Evolutionary conservation across 2,797 vertebrate species (phyloP), one percentile per base, ranked within the genome.

Genomic region (Tokudaia tokunoshimensis): DNA sequence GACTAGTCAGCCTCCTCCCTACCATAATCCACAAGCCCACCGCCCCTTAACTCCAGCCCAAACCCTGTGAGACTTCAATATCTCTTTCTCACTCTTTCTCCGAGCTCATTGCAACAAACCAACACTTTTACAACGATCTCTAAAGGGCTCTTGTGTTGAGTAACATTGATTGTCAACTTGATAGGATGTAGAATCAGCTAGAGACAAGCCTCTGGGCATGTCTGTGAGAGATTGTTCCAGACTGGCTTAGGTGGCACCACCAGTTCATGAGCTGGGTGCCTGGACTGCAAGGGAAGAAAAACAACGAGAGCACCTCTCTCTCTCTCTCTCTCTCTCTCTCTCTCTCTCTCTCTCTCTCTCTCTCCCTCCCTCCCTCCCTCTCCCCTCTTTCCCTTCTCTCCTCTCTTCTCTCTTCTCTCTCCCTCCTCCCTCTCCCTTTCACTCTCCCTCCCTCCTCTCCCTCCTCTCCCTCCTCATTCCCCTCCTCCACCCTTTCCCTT

Each of bases 91-190:
- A 81, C 24, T 91, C 59, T 26, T 85, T 82, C 47, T 75, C 65
- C 26, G 83, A 75, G 41, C 31, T 57, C 63, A 59, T 41, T 67
- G 61, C n/a, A 84, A 65, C 20, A 88, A 84, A 92, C 29, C 84
- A 85, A 88, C 37, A 37, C 61, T 31, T 85, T 86, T 29, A 83
- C 11, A 50, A 3, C 22, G 67, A 89, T 55, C 93, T 90, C 55
- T 44, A 94, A 61, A 50, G 44, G 44, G 19, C 41, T 41, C n/a
- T 22, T 44, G 86, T 61, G 37, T 22, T 61, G 37, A 44, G 20
- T 34, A 76, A 59, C 26, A 44, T 47, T 57, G 67, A 59, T 59
- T 89, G 72, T 75, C 70, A 89, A 75, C 70, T 22, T 6, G 26
- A 75, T 74, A 59, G 26, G 37, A 47, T 76, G 26, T 1, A 76